Conservation (phyloP, 2,888 invertebrate species). For the Saturnia japonica region DNA sequence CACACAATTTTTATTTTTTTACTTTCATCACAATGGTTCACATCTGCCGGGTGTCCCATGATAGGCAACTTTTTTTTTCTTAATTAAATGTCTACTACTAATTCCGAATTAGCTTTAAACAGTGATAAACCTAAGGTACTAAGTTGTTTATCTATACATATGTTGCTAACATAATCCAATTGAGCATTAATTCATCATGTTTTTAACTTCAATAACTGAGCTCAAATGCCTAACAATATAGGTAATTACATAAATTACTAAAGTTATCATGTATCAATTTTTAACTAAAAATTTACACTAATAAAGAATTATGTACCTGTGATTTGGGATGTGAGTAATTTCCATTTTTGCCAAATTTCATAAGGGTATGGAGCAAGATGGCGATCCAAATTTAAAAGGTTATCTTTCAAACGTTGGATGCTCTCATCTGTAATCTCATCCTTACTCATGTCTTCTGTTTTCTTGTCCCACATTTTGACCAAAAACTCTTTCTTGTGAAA, state of each 20-base stretch:
- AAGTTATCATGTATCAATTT: background rate
- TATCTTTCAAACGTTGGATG: conserved; percentile 84
- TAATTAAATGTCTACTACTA: no score
- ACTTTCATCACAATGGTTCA: no score
- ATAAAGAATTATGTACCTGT: conserved; percentile 67
- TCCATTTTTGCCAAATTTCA: conserved; percentile 94
- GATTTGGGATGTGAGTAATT: conserved; percentile 86
- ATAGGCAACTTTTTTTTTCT: no score
- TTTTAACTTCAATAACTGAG: background rate
- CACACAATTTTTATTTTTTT: no score
- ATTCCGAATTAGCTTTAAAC: background rate
- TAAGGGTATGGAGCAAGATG: conserved; percentile 96
- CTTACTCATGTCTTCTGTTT: conserved; percentile 87
- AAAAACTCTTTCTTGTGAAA: conserved; percentile 92
- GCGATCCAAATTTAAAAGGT: conserved; percentile 87
- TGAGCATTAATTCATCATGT: no score
- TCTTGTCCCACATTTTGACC: conserved; percentile 92
- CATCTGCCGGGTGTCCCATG: no score
- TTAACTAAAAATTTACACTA: background rate
- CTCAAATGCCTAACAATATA: background rate
- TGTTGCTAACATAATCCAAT: background rate
- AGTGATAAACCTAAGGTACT: background rate
- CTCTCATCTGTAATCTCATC: conserved; percentile 85
- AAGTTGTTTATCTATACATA: background rate
- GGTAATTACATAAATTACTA: background rate